A percentile compares a stretch with the other conserved stretches of the same genome.
These are phyloP conservation scores for Artibeus jamaicensis DNA, from an alignment of 2,797 vertebrate genomes.

Conservation along the genomic window DNA sequence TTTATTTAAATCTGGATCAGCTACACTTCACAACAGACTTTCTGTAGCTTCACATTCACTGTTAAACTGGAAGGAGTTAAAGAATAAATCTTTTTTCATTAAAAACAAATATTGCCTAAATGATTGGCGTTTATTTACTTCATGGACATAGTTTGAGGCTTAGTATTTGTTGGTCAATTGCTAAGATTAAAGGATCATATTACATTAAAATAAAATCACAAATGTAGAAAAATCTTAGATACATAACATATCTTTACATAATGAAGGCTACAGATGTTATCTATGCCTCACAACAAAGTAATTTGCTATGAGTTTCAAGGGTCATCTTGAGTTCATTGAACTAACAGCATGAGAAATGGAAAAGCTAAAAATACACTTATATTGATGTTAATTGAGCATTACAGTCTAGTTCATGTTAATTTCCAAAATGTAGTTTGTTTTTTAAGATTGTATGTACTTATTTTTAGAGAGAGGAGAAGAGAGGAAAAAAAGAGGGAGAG, in stretches of 20 bases:
- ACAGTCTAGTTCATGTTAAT: background rate
- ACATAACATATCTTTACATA: background rate
- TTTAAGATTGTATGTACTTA: too few relatives aligned
- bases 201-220: background rate
- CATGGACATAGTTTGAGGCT: background rate
- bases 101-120: conserved; percentile 38
- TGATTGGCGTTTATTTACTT: background rate
- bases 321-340: background rate
- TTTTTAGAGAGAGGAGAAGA: too few relatives aligned
- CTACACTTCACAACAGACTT: background rate
- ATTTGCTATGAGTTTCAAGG: background rate
- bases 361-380: background rate
- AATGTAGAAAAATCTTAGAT: background rate
- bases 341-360: background rate
- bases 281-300: background rate
- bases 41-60: background rate
- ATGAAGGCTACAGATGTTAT: background rate
- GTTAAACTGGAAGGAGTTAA: conserved; percentile 1
- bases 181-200: background rate
- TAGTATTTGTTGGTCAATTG: background rate
- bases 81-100: conserved; percentile 21
- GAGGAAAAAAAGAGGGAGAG: too few relatives aligned
- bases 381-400: background rate
- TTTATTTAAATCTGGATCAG: background rate
- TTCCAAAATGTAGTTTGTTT: background rate